Evolutionary conservation across 2,797 vertebrate species (phyloP).

Genomic region (Hippocampus kuda): DNA sequence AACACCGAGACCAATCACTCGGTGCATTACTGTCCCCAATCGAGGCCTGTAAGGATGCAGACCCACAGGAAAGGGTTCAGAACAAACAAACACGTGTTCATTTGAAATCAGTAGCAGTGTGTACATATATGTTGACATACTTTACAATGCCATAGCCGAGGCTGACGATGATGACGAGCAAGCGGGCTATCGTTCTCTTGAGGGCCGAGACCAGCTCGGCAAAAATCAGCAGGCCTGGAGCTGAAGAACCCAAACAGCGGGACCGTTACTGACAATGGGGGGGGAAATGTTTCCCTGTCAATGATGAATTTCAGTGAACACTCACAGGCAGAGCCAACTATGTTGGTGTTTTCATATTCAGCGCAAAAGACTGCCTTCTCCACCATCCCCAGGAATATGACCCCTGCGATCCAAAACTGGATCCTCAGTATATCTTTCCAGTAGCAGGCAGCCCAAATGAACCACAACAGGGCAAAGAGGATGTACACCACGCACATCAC

Average conservation of each 20-base stretch:
- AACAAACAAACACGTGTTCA: not conserved
- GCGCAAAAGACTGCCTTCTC: constrained; percentile 83
- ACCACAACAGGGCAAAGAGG: constrained; percentile 78
- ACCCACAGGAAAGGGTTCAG: not conserved
- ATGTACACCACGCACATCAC: constrained; percentile 83
- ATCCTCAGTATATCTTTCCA: constrained; percentile 85
- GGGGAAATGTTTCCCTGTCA: not conserved
- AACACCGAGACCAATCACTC: constrained; percentile 76
- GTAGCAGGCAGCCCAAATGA: constrained; percentile 79
- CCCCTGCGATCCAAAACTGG: constrained; percentile 86
- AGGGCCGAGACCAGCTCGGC: constrained; percentile 77
- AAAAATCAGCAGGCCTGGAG: constrained; percentile 73
- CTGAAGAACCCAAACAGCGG: constrained; percentile 38
- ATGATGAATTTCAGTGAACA: constrained; percentile 5
- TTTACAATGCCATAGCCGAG: constrained; percentile 87
- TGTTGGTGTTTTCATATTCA: constrained; percentile 80
- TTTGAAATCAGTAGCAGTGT: not conserved
- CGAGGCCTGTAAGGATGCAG: constrained; percentile 63
- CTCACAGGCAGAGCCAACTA: constrained; percentile 74
- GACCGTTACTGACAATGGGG: not conserved
- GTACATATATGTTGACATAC: constrained; percentile 52
- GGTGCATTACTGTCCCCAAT: constrained; percentile 80
- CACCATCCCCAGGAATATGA: constrained; percentile 84
- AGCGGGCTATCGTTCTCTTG: constrained; percentile 78
- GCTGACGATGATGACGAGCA: constrained; percentile 83